A percentile compares a stretch with the other conserved stretches of the same genome.
Evolutionary conservation across 2,797 vertebrate species (phyloP).

Genomic region (Mus minutoides): DNA sequence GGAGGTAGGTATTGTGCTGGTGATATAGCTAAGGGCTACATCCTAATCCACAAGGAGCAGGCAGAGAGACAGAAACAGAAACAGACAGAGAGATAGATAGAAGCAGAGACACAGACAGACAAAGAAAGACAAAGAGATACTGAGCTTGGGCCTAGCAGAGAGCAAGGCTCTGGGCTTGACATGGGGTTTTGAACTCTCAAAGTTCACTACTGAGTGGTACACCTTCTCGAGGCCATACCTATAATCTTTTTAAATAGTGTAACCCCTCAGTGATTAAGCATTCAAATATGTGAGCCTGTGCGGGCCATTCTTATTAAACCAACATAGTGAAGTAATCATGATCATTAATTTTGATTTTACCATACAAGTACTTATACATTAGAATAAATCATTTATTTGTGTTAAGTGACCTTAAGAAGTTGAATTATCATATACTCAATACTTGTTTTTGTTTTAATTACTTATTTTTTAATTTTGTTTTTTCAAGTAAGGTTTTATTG

Average conservation of each 20-base stretch:
- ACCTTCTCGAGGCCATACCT: not conserved
- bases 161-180: not conserved
- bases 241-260: not conserved
- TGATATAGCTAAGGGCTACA: not conserved
- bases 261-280: not conserved
- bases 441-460: not conserved
- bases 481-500: not conserved
- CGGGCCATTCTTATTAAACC: not conserved
- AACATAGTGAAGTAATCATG: not conserved
- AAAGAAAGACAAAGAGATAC: not conserved
- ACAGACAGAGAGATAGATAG: not conserved
- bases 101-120: not conserved
- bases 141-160: not conserved
- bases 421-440: slow-evolving; percentile 7
- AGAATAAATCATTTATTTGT: slow-evolving; percentile 37
- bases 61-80: not conserved
- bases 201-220: not conserved
- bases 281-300: not conserved
- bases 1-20: not conserved
- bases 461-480: not conserved
- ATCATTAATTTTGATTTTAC: slow-evolving; percentile 31
- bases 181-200: not conserved
- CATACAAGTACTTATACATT: not conserved
- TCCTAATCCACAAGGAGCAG: not conserved
- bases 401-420: not conserved